Conservation (phyloP, 2,888 invertebrate genomes). For the Cheilosia vulpina region DNA sequence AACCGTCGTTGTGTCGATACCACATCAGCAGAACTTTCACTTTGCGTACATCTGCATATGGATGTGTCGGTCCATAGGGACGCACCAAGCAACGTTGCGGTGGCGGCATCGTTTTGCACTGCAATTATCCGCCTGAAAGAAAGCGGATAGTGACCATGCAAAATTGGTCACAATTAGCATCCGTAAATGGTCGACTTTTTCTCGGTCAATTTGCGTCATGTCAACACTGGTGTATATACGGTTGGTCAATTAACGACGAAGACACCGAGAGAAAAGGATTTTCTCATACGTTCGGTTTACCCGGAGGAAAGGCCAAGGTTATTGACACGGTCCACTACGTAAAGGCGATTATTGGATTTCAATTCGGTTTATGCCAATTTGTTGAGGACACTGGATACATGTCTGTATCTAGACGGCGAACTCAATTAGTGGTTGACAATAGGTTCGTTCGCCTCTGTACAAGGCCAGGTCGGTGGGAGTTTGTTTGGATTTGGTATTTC, state of each 20-base stretch:
- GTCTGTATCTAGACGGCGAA: background rate
- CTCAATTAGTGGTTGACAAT: constrained; percentile 24
- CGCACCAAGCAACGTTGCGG: constrained; percentile 33
- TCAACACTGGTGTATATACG: constrained; percentile 51
- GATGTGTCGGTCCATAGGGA: constrained; percentile 21
- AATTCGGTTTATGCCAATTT: constrained; percentile 40
- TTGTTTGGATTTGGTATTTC: background rate
- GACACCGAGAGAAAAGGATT: constrained; percentile 38
- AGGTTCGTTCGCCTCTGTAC: constrained; percentile 21
- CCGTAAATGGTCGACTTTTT: constrained; percentile 60
- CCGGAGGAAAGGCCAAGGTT: constrained; percentile 34
- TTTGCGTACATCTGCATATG: constrained; percentile 53
- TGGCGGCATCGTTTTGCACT: constrained; percentile 38
- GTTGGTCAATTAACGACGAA: constrained; percentile 56
- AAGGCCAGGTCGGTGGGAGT: background rate
- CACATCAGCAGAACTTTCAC: constrained; percentile 63
- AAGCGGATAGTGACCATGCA: constrained; percentile 53
- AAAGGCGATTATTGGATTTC: constrained; percentile 48
- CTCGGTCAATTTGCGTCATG: constrained; percentile 63
- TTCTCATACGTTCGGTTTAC: constrained; percentile 31
- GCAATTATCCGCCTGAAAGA: constrained; percentile 65
- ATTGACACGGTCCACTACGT: constrained; percentile 33
- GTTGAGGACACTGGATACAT: background rate
- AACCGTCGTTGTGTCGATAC: constrained; percentile 37
- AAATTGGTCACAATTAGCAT: constrained; percentile 66